Percentiles rank a stretch among this genome's conserved stretches.
Conservation (phyloP, 64 coral and sea anemone species). For the Trachythela sp. region DNA sequence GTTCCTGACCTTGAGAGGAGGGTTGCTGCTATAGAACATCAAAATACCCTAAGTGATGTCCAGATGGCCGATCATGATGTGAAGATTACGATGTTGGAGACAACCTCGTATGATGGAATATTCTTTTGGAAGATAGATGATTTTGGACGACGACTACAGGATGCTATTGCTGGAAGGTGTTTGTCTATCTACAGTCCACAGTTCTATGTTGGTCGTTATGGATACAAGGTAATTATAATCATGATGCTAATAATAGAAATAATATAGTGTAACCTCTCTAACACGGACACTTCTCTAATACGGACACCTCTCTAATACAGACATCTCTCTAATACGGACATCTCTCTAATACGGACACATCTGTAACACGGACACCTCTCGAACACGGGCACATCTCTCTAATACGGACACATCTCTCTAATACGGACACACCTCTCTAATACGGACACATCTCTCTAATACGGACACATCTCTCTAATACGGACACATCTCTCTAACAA, state of each 20-base stretch:
- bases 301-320: no score
- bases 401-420: neutral
- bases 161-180: constrained; percentile 43
- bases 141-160: constrained; percentile 45
- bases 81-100: constrained; percentile 56
- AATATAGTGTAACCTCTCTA: no score
- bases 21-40: constrained; percentile 48
- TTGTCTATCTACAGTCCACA: constrained; percentile 60
- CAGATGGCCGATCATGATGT: constrained; percentile 65
- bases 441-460: no score
- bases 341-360: no score
- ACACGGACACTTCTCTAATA: no score
- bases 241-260: no score
- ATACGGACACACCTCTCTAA: neutral
- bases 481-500: no score
- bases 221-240: constrained; percentile 37
- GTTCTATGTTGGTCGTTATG: constrained; percentile 64
- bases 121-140: constrained; percentile 70
- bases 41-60: constrained; percentile 55
- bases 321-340: no score
- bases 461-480: no score
- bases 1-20: constrained; percentile 24
- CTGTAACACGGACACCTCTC: neutral
- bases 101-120: constrained; percentile 55
- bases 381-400: neutral